phyloP scores from a whole-genome alignment of 2,113 vertebrate genomes.

The Glaucidium brasilianum region DNA sequence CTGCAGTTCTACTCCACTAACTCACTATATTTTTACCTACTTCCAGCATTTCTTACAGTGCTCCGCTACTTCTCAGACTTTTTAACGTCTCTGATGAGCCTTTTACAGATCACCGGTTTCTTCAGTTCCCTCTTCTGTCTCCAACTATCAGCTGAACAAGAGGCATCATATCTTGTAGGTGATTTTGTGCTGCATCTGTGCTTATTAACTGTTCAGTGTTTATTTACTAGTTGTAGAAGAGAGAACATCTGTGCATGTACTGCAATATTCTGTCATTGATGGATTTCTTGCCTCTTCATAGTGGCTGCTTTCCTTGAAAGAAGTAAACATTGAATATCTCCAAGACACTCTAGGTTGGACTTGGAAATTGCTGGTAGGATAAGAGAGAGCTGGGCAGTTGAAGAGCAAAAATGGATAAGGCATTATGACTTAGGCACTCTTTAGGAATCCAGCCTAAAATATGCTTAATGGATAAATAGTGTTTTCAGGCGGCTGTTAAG shows the following conservation, averaged over 20 bases:
- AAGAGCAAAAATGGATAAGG: not conserved
- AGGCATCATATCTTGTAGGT: not conserved
- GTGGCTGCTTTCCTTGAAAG: not conserved
- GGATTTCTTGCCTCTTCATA: not conserved
- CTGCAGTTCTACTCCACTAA: not conserved
- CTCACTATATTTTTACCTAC: not conserved
- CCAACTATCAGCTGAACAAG: conserved; percentile 1
- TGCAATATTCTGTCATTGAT: not conserved
- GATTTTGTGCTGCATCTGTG: conserved; percentile 37
- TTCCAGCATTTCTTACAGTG: not conserved
- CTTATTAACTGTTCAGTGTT: not conserved
- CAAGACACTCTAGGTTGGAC: not conserved
- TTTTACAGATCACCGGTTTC: not conserved
- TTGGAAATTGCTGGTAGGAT: not conserved
- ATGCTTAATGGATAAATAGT: not conserved
- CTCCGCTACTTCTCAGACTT: not conserved
- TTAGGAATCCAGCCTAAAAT: not conserved
- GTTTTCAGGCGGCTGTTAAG: not conserved
- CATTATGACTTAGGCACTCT: not conserved
- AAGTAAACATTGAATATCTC: not conserved
- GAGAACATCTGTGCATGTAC: conserved; percentile 22
- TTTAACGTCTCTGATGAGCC: not conserved
- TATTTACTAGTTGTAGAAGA: conserved; percentile 41
- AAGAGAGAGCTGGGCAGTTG: not conserved
- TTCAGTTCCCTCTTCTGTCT: not conserved